Evolutionary conservation across 2,888 invertebrate genomes (phyloP), one percentile per base, ranked within the genome.

Genomic region (Dasysyrphus albostriatus): DNA sequence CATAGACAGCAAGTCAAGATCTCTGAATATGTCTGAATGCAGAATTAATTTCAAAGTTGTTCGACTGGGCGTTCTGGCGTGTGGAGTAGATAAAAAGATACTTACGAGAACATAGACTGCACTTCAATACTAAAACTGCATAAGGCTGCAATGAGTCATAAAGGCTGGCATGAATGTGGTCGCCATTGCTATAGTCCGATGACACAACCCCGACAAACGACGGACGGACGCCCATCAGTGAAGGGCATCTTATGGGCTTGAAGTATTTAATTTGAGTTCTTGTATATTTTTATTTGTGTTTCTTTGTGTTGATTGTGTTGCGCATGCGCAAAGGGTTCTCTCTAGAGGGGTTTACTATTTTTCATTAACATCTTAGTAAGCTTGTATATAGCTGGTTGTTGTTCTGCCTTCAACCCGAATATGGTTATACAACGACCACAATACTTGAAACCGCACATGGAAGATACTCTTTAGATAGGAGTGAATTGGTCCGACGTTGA

Each of bases 121-220:
- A 51, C 9, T 24, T 67, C 9, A 42, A 72, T 70, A 84, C 80
- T 84, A 76, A 84, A 76, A 72, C 69, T 70, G 72, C 72, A 83
- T 77, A 72, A 77, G 51, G n/a, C 19, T 37, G 44, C 44, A 72
- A 82, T 82, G 82, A 82, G 63, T 82, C 75, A 82, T 82, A 42
- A 72, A 65, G 69, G 14, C 75, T 44, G 44, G 73, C 70, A 72
- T 39, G 47, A 63, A 59, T 39, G 34, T 29, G 49, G 70, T 70
- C 70, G 29, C 61, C 54, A 61, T 58, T 34, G 49, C 14, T 24
- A 49, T 32, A 16, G 69, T 42, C 37, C 51, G 69, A 69, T 54
- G 51, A 54, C 54, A 54, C 54, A 37, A 54, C 67, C 16, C 19
- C 32, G 29, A 14, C 44, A 10, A 19, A 7, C 29, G 29, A 54